These are phyloP conservation scores for Lindbergichthys nudifrons DNA, from an alignment of 2,797 vertebrate genomes.

Conservation along the genomic window DNA sequence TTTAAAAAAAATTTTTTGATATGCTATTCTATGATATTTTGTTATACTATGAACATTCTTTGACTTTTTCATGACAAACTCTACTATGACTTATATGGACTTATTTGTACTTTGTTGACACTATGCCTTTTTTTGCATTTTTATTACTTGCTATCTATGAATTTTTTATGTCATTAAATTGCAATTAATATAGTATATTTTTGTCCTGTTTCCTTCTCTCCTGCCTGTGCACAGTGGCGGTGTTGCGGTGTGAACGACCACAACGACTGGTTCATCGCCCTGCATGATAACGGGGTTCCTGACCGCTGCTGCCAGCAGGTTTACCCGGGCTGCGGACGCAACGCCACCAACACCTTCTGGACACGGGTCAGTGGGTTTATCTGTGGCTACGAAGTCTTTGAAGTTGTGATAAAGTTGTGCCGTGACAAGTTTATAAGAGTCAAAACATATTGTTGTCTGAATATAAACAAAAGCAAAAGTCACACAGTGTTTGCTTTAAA, in stretches of 20 bases:
- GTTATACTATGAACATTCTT: too few species aligned
- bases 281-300: slow-evolving; percentile 90
- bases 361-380: slow-evolving; percentile 81
- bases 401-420: background rate
- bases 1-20: too few species aligned
- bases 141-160: too few species aligned
- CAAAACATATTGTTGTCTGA: too few species aligned
- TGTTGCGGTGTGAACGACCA: slow-evolving; percentile 93
- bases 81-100: background rate
- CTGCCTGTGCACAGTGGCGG: slow-evolving; percentile 86
- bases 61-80: too few species aligned
- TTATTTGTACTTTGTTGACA: too few species aligned
- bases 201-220: background rate
- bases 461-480: too few species aligned
- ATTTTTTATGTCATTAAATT: background rate
- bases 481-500: too few species aligned
- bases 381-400: background rate
- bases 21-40: too few species aligned
- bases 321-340: slow-evolving; percentile 90
- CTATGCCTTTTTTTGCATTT: too few species aligned
- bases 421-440: too few species aligned
- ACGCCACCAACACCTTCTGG: slow-evolving; percentile 90
- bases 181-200: background rate
- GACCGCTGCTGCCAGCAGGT: slow-evolving; percentile 94
- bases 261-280: slow-evolving; percentile 91